Evolutionary conservation across 2,113 vertebrate species (phyloP).

Genomic region (Rissa tridactyla): DNA sequence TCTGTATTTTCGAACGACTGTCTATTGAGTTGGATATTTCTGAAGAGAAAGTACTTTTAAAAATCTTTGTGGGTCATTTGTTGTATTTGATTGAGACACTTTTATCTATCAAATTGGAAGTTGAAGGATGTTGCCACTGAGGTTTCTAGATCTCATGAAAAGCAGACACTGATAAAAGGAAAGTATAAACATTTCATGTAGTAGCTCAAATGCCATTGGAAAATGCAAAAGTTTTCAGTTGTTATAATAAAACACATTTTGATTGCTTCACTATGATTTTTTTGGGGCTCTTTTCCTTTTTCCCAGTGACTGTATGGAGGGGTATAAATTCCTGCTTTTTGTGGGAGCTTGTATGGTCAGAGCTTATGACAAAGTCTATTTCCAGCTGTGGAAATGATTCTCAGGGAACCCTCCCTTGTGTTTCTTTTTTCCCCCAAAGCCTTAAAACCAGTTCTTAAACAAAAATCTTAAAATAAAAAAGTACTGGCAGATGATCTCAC

Average conservation of each 20-base stretch:
- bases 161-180: background rate
- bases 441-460: background rate
- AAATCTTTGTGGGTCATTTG: background rate
- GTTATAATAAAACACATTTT: background rate
- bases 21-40: background rate
- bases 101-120: background rate
- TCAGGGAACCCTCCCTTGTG: background rate
- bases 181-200: background rate
- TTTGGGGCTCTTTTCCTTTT: background rate
- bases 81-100: background rate
- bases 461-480: conserved; percentile 9
- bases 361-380: background rate
- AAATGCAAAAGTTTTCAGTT: background rate
- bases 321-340: background rate
- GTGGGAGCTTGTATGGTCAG: background rate
- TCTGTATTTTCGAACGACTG: background rate
- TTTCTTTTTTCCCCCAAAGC: background rate
- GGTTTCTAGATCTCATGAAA: background rate
- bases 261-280: background rate
- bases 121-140: background rate
- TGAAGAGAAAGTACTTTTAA: background rate
- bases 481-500: background rate
- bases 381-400: background rate
- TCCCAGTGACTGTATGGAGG: background rate
- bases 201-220: background rate